Evolutionary conservation across 2,797 vertebrate genomes (phyloP).

Genomic region (Pseudochromis fuscus): DNA sequence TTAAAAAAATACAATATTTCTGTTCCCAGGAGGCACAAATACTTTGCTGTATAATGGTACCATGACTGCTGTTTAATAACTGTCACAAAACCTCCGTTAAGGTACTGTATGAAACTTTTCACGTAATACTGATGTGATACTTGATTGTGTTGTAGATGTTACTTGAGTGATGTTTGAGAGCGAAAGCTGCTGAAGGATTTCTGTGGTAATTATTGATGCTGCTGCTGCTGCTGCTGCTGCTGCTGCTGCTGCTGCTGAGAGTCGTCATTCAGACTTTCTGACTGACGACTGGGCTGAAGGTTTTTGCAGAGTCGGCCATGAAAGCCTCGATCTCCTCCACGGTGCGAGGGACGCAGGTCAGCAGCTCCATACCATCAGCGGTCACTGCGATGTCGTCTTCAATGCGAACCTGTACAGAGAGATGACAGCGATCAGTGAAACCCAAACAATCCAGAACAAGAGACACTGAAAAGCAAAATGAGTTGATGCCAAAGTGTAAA

Average conservation of each 20-base stretch:
- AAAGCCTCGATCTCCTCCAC: constrained; percentile 94
- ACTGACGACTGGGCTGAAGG: constrained; percentile 76
- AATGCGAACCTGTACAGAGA: constrained; percentile 89
- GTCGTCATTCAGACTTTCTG: constrained; percentile 65
- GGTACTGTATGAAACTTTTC: not conserved
- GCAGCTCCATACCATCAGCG: constrained; percentile 88
- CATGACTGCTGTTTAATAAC: too few species aligned
- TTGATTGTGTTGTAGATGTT: not conserved
- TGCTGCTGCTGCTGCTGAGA: not conserved
- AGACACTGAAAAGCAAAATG: not conserved
- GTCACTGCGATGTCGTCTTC: constrained; percentile 95
- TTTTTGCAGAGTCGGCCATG: constrained; percentile 89
- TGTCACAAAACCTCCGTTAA: not conserved
- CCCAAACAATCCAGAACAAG: not conserved
- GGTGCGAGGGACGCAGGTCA: constrained; percentile 95
- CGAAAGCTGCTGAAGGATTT: not conserved
- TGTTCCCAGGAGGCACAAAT: constrained; percentile 28
- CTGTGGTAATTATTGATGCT: not conserved
- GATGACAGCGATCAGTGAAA: not conserved
- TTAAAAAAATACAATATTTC: not conserved
- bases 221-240: too few species aligned
- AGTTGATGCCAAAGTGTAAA: not conserved
- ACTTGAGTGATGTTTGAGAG: not conserved
- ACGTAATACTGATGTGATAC: not conserved
- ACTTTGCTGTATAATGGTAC: constrained; percentile 7